A percentile compares a stretch with the other conserved stretches of the same genome.
phyloP scores from a whole-genome alignment of 2,888 invertebrate species.

The Hirtodrosophila alboralis region DNA sequence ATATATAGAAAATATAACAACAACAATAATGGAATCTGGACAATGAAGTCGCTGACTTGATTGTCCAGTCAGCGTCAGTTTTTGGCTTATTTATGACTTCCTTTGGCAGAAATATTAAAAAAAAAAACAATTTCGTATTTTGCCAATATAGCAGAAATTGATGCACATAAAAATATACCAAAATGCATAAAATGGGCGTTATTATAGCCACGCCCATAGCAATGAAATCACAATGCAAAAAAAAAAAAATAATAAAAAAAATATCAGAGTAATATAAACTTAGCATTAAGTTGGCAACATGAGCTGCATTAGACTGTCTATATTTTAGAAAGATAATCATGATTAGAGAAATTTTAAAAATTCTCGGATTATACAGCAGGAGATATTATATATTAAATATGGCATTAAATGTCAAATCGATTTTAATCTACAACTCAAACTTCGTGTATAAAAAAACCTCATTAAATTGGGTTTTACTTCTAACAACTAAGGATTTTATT shows the following conservation, averaged over 20 bases:
- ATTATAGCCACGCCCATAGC: constrained; percentile 42
- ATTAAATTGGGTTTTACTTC: no score
- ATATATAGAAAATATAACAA: no score
- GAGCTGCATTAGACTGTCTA: no score
- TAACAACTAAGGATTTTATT: no score
- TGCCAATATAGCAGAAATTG: constrained; percentile 74
- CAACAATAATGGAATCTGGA: constrained; percentile 20
- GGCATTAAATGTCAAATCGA: no score
- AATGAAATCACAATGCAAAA: constrained; percentile 12
- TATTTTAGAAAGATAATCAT: no score
- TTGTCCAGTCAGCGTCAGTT: constrained; percentile 72
- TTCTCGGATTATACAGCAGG: no score
- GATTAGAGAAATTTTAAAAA: no score
- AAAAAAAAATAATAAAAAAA: constrained; percentile 3
- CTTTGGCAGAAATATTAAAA: constrained; percentile 65
- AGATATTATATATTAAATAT: no score
- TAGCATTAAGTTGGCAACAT: constrained; percentile 1
- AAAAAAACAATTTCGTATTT: constrained; percentile 66
- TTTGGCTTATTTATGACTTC: constrained; percentile 75
- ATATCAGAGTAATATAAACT: constrained; percentile 11
- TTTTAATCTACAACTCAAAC: no score
- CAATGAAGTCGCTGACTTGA: constrained; percentile 54
- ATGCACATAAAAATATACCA: constrained; percentile 68
- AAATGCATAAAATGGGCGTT: constrained; percentile 50
- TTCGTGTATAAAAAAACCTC: no score